Conservation (phyloP, 2,113 vertebrate species). For the Zonotrichia leucophrys region DNA sequence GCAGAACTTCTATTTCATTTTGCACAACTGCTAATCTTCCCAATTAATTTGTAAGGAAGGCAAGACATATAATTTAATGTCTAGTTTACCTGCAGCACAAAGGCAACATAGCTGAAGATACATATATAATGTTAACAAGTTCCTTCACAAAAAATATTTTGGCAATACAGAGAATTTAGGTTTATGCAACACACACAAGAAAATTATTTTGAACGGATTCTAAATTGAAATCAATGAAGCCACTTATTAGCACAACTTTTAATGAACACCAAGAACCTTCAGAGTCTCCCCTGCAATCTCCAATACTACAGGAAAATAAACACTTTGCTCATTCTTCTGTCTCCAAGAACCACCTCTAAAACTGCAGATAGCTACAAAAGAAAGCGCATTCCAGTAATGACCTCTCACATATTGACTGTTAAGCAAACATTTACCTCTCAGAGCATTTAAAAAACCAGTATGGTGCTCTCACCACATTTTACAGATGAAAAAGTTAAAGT, state of each 20-base stretch:
- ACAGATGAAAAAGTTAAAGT: not conserved
- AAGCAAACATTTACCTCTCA: not conserved
- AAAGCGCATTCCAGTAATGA: not conserved
- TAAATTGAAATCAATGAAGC: not conserved
- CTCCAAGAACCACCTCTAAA: not conserved
- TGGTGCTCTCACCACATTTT: not conserved
- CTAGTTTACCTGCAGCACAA: not conserved
- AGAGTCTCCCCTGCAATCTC: not conserved
- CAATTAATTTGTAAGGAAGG: not conserved
- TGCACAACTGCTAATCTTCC: not conserved
- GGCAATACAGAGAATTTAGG: not conserved
- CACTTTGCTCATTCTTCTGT: not conserved
- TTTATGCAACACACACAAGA: not conserved
- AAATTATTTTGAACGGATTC: not conserved
- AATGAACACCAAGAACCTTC: not conserved
- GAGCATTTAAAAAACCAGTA: not conserved
- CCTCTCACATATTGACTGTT: not conserved
- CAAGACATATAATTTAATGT: not conserved
- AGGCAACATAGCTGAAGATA: not conserved
- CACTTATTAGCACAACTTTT: not conserved
- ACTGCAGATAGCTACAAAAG: not conserved
- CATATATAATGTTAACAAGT: not conserved
- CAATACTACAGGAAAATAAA: accelerated
- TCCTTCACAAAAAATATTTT: not conserved
- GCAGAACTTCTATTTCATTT: not conserved